phyloP scores from a whole-genome alignment of 1,140 invertebrate genomes.

The Neotoxoptera formosana region DNA sequence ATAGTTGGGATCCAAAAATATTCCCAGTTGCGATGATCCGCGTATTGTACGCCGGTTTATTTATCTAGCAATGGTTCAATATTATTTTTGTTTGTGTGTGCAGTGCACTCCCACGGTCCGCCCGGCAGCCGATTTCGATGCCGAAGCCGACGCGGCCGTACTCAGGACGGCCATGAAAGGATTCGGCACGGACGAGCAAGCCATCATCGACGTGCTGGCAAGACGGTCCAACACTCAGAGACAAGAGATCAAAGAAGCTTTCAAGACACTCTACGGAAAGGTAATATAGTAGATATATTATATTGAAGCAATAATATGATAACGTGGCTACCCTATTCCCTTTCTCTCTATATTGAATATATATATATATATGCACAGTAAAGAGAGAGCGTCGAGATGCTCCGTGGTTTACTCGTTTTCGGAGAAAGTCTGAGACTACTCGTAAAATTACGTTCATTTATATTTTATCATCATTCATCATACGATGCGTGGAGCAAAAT shows the following conservation, averaged over 20 bases:
- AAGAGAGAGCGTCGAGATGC: not conserved
- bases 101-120: conserved; percentile 78
- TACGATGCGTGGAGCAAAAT: not conserved
- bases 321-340: not conserved
- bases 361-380: not conserved
- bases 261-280: conserved; percentile 86
- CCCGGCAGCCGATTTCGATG: conserved; percentile 73
- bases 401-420: not conserved
- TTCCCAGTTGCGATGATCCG: not conserved
- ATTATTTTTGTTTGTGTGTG: not conserved
- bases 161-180: conserved; percentile 85
- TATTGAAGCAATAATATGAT: not conserved
- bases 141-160: conserved; percentile 76
- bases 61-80: not conserved
- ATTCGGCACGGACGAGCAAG: conserved; percentile 81
- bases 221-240: conserved; percentile 76
- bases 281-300: conserved; percentile 63
- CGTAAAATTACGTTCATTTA: not conserved
- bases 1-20: not conserved
- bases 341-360: not conserved
- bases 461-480: not conserved
- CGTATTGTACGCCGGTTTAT: not conserved
- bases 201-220: conserved; percentile 80
- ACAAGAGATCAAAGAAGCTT: conserved; percentile 75
- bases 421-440: not conserved